phyloP scores from a whole-genome alignment of 64 coral and sea anemone genomes.

The Montipora capricornis region DNA sequence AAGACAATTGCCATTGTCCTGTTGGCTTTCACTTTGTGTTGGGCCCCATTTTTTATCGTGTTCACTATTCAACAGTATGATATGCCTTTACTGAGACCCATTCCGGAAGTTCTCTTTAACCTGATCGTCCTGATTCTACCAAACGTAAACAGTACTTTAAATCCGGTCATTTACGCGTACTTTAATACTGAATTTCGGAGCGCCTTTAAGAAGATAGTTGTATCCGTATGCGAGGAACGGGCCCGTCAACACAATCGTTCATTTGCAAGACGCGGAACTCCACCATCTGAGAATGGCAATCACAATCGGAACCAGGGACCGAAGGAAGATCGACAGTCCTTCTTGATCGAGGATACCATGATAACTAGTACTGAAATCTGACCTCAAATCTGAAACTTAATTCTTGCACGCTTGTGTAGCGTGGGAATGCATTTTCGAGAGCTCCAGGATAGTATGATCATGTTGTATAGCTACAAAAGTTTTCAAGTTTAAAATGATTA shows the following conservation, averaged over 20 bases:
- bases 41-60: constrained; percentile 86
- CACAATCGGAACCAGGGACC: not conserved
- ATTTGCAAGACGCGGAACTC: not conserved
- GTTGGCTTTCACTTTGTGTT: constrained; percentile 81
- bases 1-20: constrained; percentile 87
- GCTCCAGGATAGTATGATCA: too few relatives aligned
- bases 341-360: not conserved
- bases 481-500: too few relatives aligned
- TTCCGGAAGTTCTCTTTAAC: constrained; percentile 19
- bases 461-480: too few relatives aligned
- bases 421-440: too few relatives aligned
- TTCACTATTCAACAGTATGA: constrained; percentile 74
- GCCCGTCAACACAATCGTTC: not conserved
- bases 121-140: constrained; percentile 62
- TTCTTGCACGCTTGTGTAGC: too few relatives aligned
- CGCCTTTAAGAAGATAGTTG: constrained; percentile 77
- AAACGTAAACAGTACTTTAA: constrained; percentile 82
- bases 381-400: not conserved
- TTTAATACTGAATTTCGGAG: constrained; percentile 83
- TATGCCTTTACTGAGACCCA: not conserved
- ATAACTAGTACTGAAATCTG: not conserved
- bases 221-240: constrained; percentile 2
- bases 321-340: not conserved
- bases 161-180: constrained; percentile 89
- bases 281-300: not conserved